Evolutionary conservation across 2,888 invertebrate genomes (phyloP).

Genomic region (Lithophane leautieri): DNA sequence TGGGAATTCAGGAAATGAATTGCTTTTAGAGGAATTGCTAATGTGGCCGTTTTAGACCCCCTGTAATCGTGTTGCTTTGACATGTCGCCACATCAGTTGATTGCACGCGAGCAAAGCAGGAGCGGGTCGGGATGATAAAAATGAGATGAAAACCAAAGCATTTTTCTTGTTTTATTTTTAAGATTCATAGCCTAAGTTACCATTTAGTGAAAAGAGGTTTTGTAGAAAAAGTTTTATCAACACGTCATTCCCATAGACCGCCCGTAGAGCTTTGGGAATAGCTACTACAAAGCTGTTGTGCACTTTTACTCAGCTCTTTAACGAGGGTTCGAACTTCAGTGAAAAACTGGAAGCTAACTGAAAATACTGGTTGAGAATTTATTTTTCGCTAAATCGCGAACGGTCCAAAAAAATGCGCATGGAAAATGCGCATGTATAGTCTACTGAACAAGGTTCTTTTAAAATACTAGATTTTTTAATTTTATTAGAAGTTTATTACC

Average conservation of each 20-base stretch:
- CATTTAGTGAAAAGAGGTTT: slow-evolving; percentile 13
- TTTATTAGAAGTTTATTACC: neutral
- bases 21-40: too few relatives aligned
- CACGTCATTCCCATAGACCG: neutral
- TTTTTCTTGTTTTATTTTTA: neutral
- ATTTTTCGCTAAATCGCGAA: slow-evolving; percentile 1
- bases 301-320: slow-evolving; percentile 14
- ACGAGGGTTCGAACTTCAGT: neutral
- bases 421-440: too few relatives aligned
- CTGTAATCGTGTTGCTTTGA: neutral
- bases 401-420: neutral
- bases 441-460: neutral
- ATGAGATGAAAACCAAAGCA: neutral
- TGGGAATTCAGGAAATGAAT: too few relatives aligned
- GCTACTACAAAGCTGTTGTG: slow-evolving; percentile 30
- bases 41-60: too few relatives aligned
- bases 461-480: neutral
- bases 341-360: neutral
- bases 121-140: neutral
- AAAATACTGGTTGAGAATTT: slow-evolving; percentile 16
- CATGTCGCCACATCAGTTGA: neutral
- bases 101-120: neutral
- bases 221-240: neutral
- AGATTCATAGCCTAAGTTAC: neutral
- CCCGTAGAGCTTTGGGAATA: slow-evolving; percentile 4